Percentiles rank a stretch among this genome's conserved stretches.
Conservation (phyloP, 2,113 vertebrate species). For the Aythya baeri region DNA sequence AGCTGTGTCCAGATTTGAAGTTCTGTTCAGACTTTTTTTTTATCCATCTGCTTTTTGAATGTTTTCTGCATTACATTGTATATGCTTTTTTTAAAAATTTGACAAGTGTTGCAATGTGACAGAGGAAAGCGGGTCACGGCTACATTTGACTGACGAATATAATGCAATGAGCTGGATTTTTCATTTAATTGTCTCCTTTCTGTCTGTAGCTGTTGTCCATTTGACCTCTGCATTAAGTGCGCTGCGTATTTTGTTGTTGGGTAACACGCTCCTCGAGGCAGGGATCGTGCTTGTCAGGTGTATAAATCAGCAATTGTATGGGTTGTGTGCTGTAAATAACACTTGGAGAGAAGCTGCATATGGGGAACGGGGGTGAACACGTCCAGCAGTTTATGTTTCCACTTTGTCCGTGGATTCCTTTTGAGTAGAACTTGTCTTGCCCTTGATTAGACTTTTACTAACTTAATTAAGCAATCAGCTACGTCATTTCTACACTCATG, state of each 20-base stretch:
- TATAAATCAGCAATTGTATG: conserved; percentile 10
- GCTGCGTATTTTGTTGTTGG: neutral
- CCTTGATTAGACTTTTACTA: conserved; percentile 26
- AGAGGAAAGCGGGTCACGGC: neutral
- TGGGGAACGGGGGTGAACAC: neutral
- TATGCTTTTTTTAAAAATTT: neutral
- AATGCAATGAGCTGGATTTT: neutral
- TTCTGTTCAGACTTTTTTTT: neutral
- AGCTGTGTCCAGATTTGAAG: neutral
- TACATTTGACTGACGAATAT: neutral
- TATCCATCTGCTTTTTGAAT: neutral
- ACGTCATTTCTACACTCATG: neutral
- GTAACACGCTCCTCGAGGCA: conserved; percentile 14
- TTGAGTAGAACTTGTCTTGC: neutral
- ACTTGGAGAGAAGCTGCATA: neutral
- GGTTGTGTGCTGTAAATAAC: conserved; percentile 9
- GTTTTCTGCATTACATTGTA: neutral
- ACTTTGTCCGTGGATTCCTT: neutral
- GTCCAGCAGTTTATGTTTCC: neutral
- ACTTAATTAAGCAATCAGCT: neutral
- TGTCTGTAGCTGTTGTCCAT: neutral
- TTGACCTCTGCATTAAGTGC: conserved; percentile 13
- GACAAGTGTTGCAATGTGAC: neutral
- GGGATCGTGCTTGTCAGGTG: neutral
- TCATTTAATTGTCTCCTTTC: neutral